These are phyloP conservation scores for Rhynchophorus ferrugineus DNA, from an alignment of 1,140 invertebrate species.

Conservation along the genomic window DNA sequence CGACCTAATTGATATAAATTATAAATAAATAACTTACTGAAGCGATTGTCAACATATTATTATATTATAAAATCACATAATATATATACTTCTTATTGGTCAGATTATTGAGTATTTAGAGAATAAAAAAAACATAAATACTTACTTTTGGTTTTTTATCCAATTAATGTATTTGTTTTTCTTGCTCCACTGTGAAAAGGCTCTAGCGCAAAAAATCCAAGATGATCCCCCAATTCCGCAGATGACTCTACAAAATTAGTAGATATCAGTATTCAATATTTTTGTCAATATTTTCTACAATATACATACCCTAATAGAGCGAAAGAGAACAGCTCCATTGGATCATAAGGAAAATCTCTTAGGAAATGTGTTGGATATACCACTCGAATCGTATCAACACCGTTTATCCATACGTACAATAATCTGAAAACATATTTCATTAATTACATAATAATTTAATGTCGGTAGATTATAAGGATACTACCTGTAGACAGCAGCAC, in stretches of 20 bases:
- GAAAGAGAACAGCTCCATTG: slow-evolving; percentile 90
- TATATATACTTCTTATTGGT: too few species aligned
- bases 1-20: too few species aligned
- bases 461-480: too few species aligned
- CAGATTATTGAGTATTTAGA: not conserved
- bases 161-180: slow-evolving; percentile 59
- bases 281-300: not conserved
- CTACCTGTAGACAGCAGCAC: slow-evolving; percentile 78
- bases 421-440: slow-evolving; percentile 47
- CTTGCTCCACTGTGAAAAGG: slow-evolving; percentile 87
- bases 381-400: slow-evolving; percentile 88
- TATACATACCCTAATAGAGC: slow-evolving; percentile 42
- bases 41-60: too few species aligned
- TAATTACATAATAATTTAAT: not conserved
- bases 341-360: slow-evolving; percentile 94
- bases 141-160: slow-evolving; percentile 77
- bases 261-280: not conserved
- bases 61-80: too few species aligned
- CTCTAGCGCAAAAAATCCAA: slow-evolving; percentile 86
- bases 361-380: slow-evolving; percentile 91
- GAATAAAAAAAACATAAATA: not conserved
- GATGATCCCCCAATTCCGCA: slow-evolving; percentile 82
- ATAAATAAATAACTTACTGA: too few species aligned
- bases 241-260: slow-evolving; percentile 55
- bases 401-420: slow-evolving; percentile 88